These are phyloP conservation scores for Cephus spinipes DNA, from an alignment of 2,888 invertebrate genomes.

Conservation along the genomic window DNA sequence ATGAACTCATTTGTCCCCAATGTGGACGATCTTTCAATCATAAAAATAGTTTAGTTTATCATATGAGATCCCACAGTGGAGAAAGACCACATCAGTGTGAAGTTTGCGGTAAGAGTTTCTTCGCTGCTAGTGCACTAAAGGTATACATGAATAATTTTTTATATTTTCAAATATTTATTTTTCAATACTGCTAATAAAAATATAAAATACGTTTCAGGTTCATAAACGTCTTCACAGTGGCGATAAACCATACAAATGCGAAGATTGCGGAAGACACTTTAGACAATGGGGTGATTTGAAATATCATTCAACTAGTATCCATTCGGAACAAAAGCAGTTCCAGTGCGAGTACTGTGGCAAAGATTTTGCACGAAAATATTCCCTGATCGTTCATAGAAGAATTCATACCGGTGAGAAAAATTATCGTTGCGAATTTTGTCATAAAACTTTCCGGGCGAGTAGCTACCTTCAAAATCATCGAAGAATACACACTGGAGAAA, in stretches of 20 bases:
- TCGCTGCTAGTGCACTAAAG: conserved; percentile 84
- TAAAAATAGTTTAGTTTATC: conserved; percentile 86
- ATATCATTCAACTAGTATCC: conserved; percentile 86
- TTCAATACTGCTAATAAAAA: not conserved
- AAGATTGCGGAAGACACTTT: conserved; percentile 82
- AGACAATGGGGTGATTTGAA: conserved; percentile 91
- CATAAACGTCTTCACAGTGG: conserved; percentile 86
- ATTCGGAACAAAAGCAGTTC: conserved; percentile 83
- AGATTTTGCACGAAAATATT: conserved; percentile 89
- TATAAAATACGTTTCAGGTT: conserved; percentile 67
- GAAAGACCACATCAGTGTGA: conserved; percentile 82
- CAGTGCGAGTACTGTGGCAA: conserved; percentile 92
- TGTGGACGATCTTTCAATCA: conserved; percentile 84
- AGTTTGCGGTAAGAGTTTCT: conserved; percentile 86
- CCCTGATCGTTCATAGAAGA: conserved; percentile 84
- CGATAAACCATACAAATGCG: conserved; percentile 87
- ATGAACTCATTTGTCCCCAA: conserved; percentile 72
- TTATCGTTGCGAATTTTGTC: conserved; percentile 87
- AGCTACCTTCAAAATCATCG: conserved; percentile 88
- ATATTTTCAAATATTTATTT: not conserved
- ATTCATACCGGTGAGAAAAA: conserved; percentile 90
- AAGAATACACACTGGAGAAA: conserved; percentile 87
- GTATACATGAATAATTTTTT: conserved; percentile 60
- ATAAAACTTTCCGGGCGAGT: conserved; percentile 86
- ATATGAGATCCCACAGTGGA: conserved; percentile 83